Base-by-base conservation (phyloP, 2,797 vertebrate species). In the Sebastes vulpes region DNA sequence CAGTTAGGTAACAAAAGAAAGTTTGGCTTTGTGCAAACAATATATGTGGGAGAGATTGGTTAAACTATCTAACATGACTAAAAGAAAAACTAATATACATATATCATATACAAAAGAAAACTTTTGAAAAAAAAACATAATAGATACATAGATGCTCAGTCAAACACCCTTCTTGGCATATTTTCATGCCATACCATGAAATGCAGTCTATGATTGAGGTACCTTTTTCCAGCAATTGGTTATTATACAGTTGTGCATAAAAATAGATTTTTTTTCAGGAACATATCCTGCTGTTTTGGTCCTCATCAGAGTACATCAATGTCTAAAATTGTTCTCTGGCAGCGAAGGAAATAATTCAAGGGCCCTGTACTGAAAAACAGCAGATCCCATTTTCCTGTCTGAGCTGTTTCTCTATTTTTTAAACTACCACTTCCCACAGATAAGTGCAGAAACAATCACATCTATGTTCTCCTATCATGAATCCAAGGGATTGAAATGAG, bases 231-330 rank as follows among this genome's bases (percentile, higher is more conserved):
- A 8, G 16, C 46, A 48, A 48, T 7, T 48, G 16, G 46, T 1
- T 0, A n/a, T 18, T 29, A 21, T 10, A 14, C 3, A 21, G 35
- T 28, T 54, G 3, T 32, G 54, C 63, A 58, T 54, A 18, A 32
- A 56, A 48, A 56, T 3, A 21, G 21, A 48, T 21, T 5, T 3
- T 20, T 9, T 9, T 53, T 63, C 29, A 20, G 21, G 28, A 35
- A 12, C 0, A 5, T 54, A 28, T 48, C 29, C 42, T 6, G 26
- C 31, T 42, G 29, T 57, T 74, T 25, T 42, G 20, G 29, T 58
- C 26, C 20, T 58, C 28, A 50, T 18, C 10, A 32, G 2, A 81
- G 23, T 14, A 25, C 29, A 84, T 77, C 63, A 82, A 75, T 73
- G 20, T 32, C 5, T 38, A 9, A 12, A 18, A 60, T 38, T 66